Percentiles rank a stretch among this genome's conserved stretches.
Evolutionary conservation across 2,113 vertebrate species (phyloP).

Genomic region (Anolis sagrei): DNA sequence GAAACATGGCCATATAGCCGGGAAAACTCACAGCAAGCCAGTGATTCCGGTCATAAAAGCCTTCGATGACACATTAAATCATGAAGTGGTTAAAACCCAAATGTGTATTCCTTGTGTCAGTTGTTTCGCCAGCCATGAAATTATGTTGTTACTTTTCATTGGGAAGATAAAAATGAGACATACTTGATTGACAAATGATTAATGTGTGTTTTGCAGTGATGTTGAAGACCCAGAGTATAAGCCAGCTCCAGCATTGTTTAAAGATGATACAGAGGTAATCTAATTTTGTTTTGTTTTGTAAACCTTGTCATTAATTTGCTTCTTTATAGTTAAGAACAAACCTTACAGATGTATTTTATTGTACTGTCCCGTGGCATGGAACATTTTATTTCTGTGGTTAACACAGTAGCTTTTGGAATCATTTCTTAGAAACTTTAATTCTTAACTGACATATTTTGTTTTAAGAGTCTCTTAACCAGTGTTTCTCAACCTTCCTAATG

Average conservation of each 20-base stretch:
- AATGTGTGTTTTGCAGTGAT: slow-evolving; percentile 80
- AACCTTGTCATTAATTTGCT: slow-evolving; percentile 20
- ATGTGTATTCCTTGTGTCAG: not conserved
- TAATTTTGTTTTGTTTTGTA: not conserved
- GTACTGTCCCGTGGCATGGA: not conserved
- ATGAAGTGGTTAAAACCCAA: not conserved
- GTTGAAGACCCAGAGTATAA: slow-evolving; percentile 99
- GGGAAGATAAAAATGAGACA: slow-evolving; percentile 16
- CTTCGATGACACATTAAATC: too few relatives aligned
- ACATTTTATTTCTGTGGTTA: not conserved
- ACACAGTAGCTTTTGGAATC: not conserved
- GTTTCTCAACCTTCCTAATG: too few relatives aligned
- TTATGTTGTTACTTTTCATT: not conserved
- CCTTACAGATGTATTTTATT: fast-evolving
- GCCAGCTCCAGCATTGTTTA: slow-evolving; percentile 93
- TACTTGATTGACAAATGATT: slow-evolving; percentile 48
- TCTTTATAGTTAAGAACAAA: not conserved
- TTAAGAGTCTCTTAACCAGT: not conserved
- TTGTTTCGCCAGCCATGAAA: not conserved
- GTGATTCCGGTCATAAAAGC: too few relatives aligned
- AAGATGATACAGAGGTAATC: slow-evolving; percentile 96
- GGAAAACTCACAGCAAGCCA: too few relatives aligned
- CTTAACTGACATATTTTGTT: not conserved
- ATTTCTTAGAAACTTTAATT: not conserved
- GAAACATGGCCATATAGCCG: too few relatives aligned